phyloP scores from a whole-genome alignment of 1,140 invertebrate species.

The Arion vulgaris region DNA sequence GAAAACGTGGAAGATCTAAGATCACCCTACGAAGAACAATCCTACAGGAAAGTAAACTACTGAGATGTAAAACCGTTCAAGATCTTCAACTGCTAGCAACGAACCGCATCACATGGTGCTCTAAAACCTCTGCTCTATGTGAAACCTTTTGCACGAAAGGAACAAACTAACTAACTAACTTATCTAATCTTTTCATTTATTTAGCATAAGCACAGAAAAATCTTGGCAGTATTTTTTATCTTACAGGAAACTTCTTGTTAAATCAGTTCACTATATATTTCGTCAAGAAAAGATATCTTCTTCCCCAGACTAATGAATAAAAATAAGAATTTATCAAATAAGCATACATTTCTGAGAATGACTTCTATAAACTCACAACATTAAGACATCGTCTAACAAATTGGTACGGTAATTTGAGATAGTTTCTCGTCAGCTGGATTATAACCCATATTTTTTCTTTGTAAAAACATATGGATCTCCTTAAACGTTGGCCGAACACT shows the following conservation, averaged over 20 bases:
- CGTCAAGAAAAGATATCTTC: neutral
- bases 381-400: conserved; percentile 52
- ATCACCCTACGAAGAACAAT: too few relatives aligned
- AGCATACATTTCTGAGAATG: neutral
- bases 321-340: neutral
- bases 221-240: neutral
- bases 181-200: neutral
- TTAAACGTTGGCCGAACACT: conserved; percentile 86
- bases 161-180: neutral
- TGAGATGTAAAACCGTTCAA: too few relatives aligned
- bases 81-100: too few relatives aligned
- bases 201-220: too few relatives aligned
- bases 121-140: too few relatives aligned
- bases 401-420: conserved; percentile 65
- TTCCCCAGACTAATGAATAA: neutral
- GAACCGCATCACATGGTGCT: too few relatives aligned
- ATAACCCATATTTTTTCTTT: conserved; percentile 87
- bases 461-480: conserved; percentile 92
- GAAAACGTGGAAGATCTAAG: too few relatives aligned
- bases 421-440: conserved; percentile 70
- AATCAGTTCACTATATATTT: neutral
- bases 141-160: too few relatives aligned
- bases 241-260: neutral
- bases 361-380: too few relatives aligned
- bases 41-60: too few relatives aligned